A percentile compares a stretch with the other conserved stretches of the same genome.
These are phyloP conservation scores for Anguilla japonica DNA, from an alignment of 2,113 vertebrate genomes.

Conservation along the genomic window DNA sequence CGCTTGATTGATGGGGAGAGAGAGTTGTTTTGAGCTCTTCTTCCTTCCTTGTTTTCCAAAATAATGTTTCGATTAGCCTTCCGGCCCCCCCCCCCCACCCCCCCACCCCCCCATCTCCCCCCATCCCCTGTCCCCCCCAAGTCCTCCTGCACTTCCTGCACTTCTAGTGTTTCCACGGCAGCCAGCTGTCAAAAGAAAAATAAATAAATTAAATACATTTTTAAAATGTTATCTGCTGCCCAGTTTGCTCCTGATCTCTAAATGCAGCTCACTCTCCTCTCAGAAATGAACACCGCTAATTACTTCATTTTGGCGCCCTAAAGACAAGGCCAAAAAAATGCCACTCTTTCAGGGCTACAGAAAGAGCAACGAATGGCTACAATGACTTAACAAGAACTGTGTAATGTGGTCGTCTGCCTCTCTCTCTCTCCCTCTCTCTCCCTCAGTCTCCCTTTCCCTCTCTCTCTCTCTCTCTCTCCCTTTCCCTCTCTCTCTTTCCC, in stretches of 20 bases:
- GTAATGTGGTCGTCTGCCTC: neutral
- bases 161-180: neutral
- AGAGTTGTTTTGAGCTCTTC: constrained; percentile 26
- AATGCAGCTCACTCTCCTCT: neutral
- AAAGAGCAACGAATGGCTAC: neutral
- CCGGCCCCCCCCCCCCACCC: neutral
- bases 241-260: neutral
- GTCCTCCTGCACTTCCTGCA: neutral
- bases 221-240: neutral
- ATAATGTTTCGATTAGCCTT: constrained; percentile 21
- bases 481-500: neutral
- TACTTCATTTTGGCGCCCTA: constrained; percentile 1
- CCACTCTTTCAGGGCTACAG: neutral
- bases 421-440: too few species aligned
- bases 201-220: neutral
- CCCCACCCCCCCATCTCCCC: neutral
- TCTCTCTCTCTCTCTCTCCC: too few species aligned
- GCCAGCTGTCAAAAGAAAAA: neutral
- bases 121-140: neutral
- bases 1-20: constrained; percentile 21
- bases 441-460: too few species aligned
- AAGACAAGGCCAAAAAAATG: neutral
- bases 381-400: constrained; percentile 16
- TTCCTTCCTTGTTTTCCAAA: constrained; percentile 29
- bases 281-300: neutral